Percentiles rank a stretch among this genome's conserved stretches.
These are phyloP conservation scores for Andrena fulva DNA, from an alignment of 2,888 invertebrate genomes.

Conservation along the genomic window DNA sequence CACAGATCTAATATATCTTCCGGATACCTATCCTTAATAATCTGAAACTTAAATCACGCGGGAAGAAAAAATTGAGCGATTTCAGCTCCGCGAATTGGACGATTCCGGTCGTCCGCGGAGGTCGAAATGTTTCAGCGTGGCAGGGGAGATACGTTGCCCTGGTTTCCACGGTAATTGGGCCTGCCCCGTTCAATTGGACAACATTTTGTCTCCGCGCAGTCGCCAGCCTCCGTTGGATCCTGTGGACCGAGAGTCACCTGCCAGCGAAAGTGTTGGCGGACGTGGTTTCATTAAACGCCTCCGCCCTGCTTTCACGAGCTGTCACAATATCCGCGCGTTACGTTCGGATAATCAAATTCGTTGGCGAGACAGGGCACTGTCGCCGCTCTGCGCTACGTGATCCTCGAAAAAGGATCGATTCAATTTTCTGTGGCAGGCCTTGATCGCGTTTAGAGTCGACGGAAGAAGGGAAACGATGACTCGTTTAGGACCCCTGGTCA, in stretches of 20 bases:
- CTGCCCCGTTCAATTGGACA: conserved; percentile 16
- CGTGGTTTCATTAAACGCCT: conserved; percentile 38
- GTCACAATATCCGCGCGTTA: conserved; percentile 30
- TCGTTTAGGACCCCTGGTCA: background rate
- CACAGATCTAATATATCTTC: no score
- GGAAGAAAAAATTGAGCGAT: background rate
- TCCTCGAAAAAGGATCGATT: background rate
- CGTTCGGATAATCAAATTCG: conserved; percentile 50
- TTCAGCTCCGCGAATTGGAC: background rate
- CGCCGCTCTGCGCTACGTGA: background rate
- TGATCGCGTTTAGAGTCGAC: background rate
- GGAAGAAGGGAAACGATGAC: background rate
- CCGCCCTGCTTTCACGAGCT: background rate
- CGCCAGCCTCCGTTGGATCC: background rate
- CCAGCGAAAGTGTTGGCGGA: conserved; percentile 41
- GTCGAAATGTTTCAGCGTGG: conserved; percentile 26
- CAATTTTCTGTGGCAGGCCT: no score
- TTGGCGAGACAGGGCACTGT: conserved; percentile 7
- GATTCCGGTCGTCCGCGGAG: background rate
- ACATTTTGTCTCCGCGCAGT: conserved; percentile 24
- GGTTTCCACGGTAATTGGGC: conserved; percentile 73
- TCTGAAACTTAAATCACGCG: no score
- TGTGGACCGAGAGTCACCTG: background rate
- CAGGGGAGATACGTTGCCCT: conserved; percentile 56
- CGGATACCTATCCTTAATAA: no score